Evolutionary conservation across 2,888 invertebrate species (phyloP).

Genomic region (Eupelmus urozonus): DNA sequence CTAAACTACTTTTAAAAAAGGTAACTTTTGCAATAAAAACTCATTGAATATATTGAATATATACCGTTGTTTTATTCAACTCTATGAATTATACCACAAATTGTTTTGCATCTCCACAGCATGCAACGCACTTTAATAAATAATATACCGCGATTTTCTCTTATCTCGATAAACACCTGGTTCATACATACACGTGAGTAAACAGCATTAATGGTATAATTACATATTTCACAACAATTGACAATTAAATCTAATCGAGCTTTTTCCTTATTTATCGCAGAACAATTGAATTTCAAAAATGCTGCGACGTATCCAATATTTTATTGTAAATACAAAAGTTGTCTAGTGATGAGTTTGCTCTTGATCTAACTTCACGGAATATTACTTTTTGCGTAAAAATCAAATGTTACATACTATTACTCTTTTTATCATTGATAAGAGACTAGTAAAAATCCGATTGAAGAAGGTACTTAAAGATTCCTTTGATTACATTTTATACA

Average conservation of each 20-base stretch:
- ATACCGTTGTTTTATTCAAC: constrained; percentile 47
- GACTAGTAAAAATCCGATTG: too few species aligned
- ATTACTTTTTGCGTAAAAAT: too few species aligned
- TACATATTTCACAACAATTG: constrained; percentile 50
- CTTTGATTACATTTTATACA: too few species aligned
- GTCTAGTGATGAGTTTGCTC: background rate
- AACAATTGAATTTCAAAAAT: background rate
- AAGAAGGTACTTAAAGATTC: too few species aligned
- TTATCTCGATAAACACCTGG: constrained; percentile 37
- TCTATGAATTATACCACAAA: constrained; percentile 51
- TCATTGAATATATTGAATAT: constrained; percentile 39
- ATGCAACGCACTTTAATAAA: constrained; percentile 57
- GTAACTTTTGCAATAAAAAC: constrained; percentile 1
- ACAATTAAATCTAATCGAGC: constrained; percentile 43
- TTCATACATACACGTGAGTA: constrained; percentile 45
- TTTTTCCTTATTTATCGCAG: background rate
- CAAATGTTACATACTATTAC: too few species aligned
- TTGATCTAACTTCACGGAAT: background rate
- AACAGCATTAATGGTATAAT: constrained; percentile 44
- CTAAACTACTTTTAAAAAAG: too few species aligned
- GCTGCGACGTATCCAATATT: background rate
- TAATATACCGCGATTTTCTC: constrained; percentile 45
- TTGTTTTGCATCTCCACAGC: constrained; percentile 42
- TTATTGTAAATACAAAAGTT: constrained; percentile 28
- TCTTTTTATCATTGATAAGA: too few species aligned